These are phyloP conservation scores for Scartelaos histophorus DNA, from an alignment of 2,113 vertebrate species.

Conservation along the genomic window DNA sequence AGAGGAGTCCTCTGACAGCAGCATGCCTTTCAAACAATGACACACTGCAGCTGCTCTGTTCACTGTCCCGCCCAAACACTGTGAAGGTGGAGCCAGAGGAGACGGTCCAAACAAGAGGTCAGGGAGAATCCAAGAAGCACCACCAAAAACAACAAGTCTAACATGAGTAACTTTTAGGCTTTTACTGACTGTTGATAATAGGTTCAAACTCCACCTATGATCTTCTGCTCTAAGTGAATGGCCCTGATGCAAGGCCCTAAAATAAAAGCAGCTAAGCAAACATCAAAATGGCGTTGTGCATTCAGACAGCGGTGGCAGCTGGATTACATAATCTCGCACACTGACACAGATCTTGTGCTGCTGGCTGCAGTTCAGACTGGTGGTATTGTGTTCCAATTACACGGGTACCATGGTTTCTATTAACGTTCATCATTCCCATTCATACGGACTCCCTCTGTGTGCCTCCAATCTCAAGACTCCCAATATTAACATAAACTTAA, in stretches of 20 bases:
- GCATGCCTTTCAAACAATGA: constrained; percentile 61
- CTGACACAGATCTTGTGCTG: constrained; percentile 43
- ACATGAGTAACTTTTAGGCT: background rate
- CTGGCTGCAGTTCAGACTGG: constrained; percentile 29
- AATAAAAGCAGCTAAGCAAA: constrained; percentile 50
- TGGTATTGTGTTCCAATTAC: constrained; percentile 45
- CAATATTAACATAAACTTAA: background rate
- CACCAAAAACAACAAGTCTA: background rate
- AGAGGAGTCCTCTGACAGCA: constrained; percentile 49
- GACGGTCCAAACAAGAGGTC: constrained; percentile 30
- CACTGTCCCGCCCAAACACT: constrained; percentile 15
- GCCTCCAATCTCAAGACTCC: constrained; percentile 10
- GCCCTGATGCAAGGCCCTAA: constrained; percentile 48
- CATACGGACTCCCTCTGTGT: constrained; percentile 44
- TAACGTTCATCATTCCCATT: constrained; percentile 39
- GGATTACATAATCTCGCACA: constrained; percentile 59
- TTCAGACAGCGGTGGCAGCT: constrained; percentile 42
- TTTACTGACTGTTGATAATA: constrained; percentile 1
- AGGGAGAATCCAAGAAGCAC: constrained; percentile 17
- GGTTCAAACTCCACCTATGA: background rate
- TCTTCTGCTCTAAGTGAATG: constrained; percentile 5
- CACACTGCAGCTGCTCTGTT: constrained; percentile 65
- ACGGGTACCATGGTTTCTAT: constrained; percentile 38
- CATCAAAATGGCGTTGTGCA: constrained; percentile 8
- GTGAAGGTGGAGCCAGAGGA: constrained; percentile 24